Conservation (phyloP, 2,888 invertebrate genomes). For the Syrista parreyssii region DNA sequence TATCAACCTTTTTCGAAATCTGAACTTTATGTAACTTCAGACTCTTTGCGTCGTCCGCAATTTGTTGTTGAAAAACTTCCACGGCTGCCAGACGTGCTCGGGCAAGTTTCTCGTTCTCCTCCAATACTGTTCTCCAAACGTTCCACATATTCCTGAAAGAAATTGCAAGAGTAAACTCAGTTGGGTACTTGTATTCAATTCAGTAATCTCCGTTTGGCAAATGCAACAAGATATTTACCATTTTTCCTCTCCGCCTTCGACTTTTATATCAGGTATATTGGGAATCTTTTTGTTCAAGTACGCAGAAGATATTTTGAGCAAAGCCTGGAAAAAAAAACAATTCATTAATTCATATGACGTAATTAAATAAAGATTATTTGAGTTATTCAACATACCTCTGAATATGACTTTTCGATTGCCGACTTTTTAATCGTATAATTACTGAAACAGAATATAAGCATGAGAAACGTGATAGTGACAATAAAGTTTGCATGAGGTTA, state of each 20-base stretch:
- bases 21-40: slow-evolving; percentile 86
- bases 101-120: slow-evolving; percentile 94
- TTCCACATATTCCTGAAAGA: slow-evolving; percentile 92
- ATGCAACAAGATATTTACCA: slow-evolving; percentile 72
- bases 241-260: slow-evolving; percentile 90
- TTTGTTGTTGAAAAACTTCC: slow-evolving; percentile 94
- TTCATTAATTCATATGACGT: neutral
- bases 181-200: neutral
- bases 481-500: neutral
- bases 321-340: slow-evolving; percentile 71
- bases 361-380: neutral
- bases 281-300: slow-evolving; percentile 95
- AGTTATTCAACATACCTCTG: slow-evolving; percentile 76
- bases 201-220: neutral
- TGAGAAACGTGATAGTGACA: neutral
- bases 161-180: slow-evolving; percentile 14
- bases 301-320: slow-evolving; percentile 90
- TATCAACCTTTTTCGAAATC: slow-evolving; percentile 78
- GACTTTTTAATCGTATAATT: slow-evolving; percentile 92
- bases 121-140: slow-evolving; percentile 95
- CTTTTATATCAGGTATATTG: slow-evolving; percentile 90
- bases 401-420: slow-evolving; percentile 93
- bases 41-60: slow-evolving; percentile 92
- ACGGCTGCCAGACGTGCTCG: slow-evolving; percentile 91
- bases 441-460: slow-evolving; percentile 62